Conservation (phyloP, 2,113 vertebrate genomes). For the Ptyas mucosa region DNA sequence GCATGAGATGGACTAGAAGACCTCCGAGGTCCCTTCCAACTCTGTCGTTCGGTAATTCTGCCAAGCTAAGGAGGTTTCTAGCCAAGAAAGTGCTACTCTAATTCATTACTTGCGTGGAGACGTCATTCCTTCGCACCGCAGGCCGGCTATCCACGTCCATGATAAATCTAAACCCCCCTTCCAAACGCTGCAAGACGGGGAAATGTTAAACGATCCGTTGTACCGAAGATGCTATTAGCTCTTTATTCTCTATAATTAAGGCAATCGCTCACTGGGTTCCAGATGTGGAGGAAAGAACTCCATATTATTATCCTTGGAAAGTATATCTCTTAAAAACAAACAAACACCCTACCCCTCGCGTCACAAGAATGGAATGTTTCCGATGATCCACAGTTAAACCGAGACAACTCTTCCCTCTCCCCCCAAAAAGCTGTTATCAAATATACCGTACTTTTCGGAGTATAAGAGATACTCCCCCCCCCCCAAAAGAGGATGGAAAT, state of each 20-base stretch:
- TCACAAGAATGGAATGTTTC: conserved; percentile 38
- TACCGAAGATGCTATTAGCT: background rate
- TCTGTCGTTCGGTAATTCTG: background rate
- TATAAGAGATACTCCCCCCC: no score
- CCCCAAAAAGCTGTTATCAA: conserved; percentile 12
- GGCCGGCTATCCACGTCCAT: background rate
- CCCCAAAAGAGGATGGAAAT: no score
- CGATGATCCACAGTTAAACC: conserved; percentile 4
- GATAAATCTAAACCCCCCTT: background rate
- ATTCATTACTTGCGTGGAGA: background rate
- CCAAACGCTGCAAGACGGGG: background rate
- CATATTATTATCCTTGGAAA: conserved; percentile 18
- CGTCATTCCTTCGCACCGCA: background rate
- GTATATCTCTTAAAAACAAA: background rate
- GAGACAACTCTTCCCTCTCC: background rate
- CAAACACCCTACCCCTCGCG: background rate
- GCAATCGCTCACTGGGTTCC: conserved; percentile 16
- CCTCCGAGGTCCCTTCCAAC: background rate
- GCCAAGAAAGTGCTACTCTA: background rate
- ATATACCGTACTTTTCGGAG: background rate
- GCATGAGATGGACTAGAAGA: background rate
- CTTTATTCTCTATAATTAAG: conserved; percentile 17
- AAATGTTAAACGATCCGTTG: background rate
- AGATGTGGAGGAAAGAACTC: conserved; percentile 15
- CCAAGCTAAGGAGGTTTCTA: background rate